phyloP scores from a whole-genome alignment of 2,888 invertebrate genomes.

The Drosophila engyochracea region DNA sequence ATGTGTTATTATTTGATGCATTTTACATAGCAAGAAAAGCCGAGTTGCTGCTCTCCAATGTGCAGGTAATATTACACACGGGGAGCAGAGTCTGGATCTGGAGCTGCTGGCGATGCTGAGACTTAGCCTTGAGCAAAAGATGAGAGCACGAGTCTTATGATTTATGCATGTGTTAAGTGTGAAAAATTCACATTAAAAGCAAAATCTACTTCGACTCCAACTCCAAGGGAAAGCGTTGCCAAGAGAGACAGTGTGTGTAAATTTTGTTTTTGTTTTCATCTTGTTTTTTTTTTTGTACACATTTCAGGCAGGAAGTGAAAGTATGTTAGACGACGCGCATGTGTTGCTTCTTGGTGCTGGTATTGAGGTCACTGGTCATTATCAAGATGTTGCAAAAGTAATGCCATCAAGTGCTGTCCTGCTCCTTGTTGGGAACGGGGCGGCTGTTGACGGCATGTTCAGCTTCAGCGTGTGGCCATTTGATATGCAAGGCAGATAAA shows the following conservation, averaged over 20 bases:
- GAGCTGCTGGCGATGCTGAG: slow-evolving; percentile 34
- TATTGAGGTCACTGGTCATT: slow-evolving; percentile 79
- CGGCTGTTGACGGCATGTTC: slow-evolving; percentile 36
- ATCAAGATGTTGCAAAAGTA: slow-evolving; percentile 78
- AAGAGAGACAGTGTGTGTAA: slow-evolving; percentile 34
- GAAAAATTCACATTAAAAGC: slow-evolving; percentile 80
- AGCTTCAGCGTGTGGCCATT: slow-evolving; percentile 54
- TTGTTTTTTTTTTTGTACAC: slow-evolving; percentile 20
- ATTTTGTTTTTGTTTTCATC: slow-evolving; percentile 5
- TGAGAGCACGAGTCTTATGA: slow-evolving; percentile 61
- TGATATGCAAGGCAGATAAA: slow-evolving; percentile 80
- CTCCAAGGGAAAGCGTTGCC: slow-evolving; percentile 68
- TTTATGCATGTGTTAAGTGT: slow-evolving; percentile 82
- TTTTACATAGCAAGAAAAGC: slow-evolving; percentile 45
- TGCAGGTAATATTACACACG: slow-evolving; percentile 65
- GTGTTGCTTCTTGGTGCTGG: slow-evolving; percentile 41
- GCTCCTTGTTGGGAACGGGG: slow-evolving; percentile 18
- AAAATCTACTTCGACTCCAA: slow-evolving; percentile 33
- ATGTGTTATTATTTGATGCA: slow-evolving; percentile 76
- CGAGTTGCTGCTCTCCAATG: slow-evolving; percentile 56
- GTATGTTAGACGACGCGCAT: slow-evolving; percentile 64
- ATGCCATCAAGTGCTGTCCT: slow-evolving; percentile 65
- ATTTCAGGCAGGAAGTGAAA: slow-evolving; percentile 63
- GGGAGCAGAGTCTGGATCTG: not conserved
- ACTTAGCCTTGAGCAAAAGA: slow-evolving; percentile 78